Base-by-base conservation (phyloP, 30 jellyfish, hydroid and myxozoan genomes). In the Chrysaora quinquecirrha region DNA sequence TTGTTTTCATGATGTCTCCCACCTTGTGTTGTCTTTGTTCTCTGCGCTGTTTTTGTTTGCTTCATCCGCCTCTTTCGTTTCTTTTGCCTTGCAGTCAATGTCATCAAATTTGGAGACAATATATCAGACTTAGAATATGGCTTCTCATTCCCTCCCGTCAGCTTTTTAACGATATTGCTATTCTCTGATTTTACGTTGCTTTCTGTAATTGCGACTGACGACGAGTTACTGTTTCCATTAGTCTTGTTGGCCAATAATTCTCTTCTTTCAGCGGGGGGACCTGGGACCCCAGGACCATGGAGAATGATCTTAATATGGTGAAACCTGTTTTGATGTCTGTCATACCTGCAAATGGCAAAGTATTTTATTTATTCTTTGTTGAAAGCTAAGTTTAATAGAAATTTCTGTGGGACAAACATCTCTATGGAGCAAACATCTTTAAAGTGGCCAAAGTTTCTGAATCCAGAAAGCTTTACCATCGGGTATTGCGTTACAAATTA, bases 231-330 rank as follows among this genome's bases (percentile, higher is more conserved):
- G 11, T 6, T 38, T 14, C 11, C 14, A 3, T 6, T 3, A 14
- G 11, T 38, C 6, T 38, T 38, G 27, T 31, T 64, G 34, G 76
- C 38, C 71, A 54, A 38, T 4, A 28, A 29, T 20, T 61, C 85
- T 43, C 92, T 31, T 49, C 92, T 54, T 11, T 50, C 92, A 23
- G 70, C 92, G 0, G 92, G 80, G 58, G 92, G 92, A 27, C 92
- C 92, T 52, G 92, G 92, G 63, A 82, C 25, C 24, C 96, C 96
- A 14, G 87, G 86, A 30, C 96, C 96, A 52, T 85, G 89, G 32
- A 85, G 82, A 71, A 85, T 60, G 34, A 85, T 82, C 68, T 62
- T 76, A n/a, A 85, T 61, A 32, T 82, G 96, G 70, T 85, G 96
- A 3, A 76, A 85, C 29, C 68, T 85, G 75, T 30, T 24, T 19